phyloP scores from a whole-genome alignment of 2,113 vertebrate genomes.

The Corythaixoides concolor region DNA sequence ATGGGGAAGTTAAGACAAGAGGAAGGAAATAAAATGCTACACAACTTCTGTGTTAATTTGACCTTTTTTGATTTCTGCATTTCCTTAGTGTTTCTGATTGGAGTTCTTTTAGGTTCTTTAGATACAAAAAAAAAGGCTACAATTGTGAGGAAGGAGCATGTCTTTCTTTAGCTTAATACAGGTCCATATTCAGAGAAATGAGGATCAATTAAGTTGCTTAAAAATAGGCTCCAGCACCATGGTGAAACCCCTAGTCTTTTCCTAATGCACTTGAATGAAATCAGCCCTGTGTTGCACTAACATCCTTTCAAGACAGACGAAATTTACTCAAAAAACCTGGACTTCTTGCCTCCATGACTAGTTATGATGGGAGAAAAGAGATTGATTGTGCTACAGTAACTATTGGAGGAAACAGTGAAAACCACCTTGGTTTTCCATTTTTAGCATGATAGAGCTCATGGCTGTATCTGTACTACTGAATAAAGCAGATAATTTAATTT shows the following conservation, averaged over 20 bases:
- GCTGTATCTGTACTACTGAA: not conserved
- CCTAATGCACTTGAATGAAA: not conserved
- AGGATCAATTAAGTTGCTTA: not conserved
- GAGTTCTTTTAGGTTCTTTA: not conserved
- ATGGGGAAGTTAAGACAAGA: not conserved
- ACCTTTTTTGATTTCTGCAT: not conserved
- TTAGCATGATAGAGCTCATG: not conserved
- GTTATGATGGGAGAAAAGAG: not conserved
- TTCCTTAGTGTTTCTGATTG: not conserved
- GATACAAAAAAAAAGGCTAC: not conserved
- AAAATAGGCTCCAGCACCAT: not conserved
- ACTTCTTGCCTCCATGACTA: not conserved
- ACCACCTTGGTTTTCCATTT: not conserved
- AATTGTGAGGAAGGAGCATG: not conserved
- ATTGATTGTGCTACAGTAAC: not conserved
- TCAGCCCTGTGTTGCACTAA: not conserved
- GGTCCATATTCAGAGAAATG: not conserved
- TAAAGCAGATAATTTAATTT: not conserved
- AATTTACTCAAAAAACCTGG: not conserved
- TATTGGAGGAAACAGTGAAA: not conserved
- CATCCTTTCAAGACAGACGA: not conserved
- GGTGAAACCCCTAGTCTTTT: not conserved
- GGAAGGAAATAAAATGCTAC: not conserved
- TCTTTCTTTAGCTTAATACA: not conserved
- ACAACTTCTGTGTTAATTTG: not conserved